These are phyloP conservation scores for Trichogramma dendrolimi DNA, from an alignment of 2,888 invertebrate genomes.

Conservation along the genomic window DNA sequence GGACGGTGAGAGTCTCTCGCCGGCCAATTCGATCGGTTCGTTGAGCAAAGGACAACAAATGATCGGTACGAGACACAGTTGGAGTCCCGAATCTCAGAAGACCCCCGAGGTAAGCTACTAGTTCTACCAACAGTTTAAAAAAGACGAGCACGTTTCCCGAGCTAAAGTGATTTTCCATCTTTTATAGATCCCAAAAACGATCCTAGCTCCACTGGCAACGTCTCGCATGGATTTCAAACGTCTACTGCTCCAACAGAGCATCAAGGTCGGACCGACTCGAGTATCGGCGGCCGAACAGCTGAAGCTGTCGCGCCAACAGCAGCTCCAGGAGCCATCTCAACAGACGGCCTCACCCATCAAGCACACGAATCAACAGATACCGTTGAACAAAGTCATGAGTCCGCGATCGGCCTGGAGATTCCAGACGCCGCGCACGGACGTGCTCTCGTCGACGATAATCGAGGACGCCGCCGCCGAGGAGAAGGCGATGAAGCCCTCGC, in stretches of 20 bases:
- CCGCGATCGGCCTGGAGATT: constrained; percentile 72
- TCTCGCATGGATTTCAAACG: constrained; percentile 81
- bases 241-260: constrained; percentile 71
- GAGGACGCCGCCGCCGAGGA: constrained; percentile 82
- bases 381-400: constrained; percentile 60
- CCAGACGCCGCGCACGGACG: constrained; percentile 73
- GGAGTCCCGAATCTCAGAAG: constrained; percentile 58
- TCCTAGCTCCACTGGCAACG: constrained; percentile 63
- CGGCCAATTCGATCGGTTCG: constrained; percentile 50
- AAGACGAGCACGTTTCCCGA: background rate
- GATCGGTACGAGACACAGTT: constrained; percentile 58
- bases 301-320: constrained; percentile 62
- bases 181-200: constrained; percentile 39
- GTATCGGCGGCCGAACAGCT: constrained; percentile 76
- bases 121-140: background rate
- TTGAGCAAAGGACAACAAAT: constrained; percentile 51
- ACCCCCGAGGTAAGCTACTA: constrained; percentile 36
- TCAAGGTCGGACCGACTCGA: constrained; percentile 62
- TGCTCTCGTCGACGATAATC: constrained; percentile 79
- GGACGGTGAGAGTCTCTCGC: constrained; percentile 51
- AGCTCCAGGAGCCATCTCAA: constrained; percentile 41
- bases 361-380: constrained; percentile 35
- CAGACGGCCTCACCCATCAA: constrained; percentile 57
- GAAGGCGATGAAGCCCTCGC: constrained; percentile 51
- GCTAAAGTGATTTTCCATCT: background rate